Base-by-base conservation (phyloP, 2,113 vertebrate genomes). In the Lophius piscatorius region DNA sequence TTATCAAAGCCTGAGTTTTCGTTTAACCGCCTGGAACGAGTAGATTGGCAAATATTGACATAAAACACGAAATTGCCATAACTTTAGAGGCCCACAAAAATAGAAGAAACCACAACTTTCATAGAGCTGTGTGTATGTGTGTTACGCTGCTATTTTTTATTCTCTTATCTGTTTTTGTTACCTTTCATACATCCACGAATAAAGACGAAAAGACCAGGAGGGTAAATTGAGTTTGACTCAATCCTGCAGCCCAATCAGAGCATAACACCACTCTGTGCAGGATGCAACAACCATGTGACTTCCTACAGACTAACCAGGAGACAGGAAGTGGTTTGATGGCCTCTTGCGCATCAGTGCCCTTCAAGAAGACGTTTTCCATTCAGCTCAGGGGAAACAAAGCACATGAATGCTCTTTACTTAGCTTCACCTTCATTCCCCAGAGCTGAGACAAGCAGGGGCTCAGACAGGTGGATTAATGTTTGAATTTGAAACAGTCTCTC, bases 301-400 rank as follows among this genome's bases (percentile, higher is more conserved):
- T 92, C 90, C 91, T 91, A 87, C 71, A 41, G 29, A 59, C 66
- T 52, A 65, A 78, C 79, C 74, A 38, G 64, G 46, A 74, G 70
- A 77, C 76, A 88, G 91, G 90, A 92, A 89, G 88, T 82, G 88
- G 88, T 76, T 80, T 81, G 26, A 46, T 58, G 69, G 73, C 59
- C 70, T 61, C 31, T n/a, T 70, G 78, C 80, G 81, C 80, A 75
- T 70, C 66, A 34, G 38, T 63, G 65, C 63, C 82, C 46, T 74
- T 69, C 54, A 45, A 63, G 50, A 51, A 40, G 31, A n/a, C 5
- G 3, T 21, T 49, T 71, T 73, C 57, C 31, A 24, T 14, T 78
- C 40, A 35, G 63, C 46, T 58, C 56, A 76, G 49, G 47, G 60
- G 55, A 77, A 79, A 59, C 68, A 10, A 14, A 13, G 40, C 40